Conservation (phyloP, 2,113 vertebrate species). For the Hippoglossus stenolepis region DNA sequence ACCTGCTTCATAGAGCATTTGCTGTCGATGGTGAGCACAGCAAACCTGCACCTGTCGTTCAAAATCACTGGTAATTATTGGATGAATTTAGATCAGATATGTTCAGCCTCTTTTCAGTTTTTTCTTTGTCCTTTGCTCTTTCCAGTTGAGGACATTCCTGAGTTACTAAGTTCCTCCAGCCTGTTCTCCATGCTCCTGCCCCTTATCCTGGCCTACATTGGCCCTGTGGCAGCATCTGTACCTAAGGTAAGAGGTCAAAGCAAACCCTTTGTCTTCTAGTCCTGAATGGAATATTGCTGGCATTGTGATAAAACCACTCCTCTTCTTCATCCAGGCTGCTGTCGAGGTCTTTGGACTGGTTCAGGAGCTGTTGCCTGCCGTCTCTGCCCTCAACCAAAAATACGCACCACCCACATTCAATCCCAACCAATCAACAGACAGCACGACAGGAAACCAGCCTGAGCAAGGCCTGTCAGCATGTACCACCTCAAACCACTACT, state of each 20-base stretch:
- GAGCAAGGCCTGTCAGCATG: constrained; percentile 96
- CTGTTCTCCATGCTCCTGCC: constrained; percentile 98
- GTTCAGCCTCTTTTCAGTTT: background rate
- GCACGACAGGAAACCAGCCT: constrained; percentile 95
- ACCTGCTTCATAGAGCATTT: constrained; percentile 95
- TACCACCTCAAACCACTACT: constrained; percentile 96
- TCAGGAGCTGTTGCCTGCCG: constrained; percentile 94
- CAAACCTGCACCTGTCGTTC: background rate
- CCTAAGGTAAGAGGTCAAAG: constrained; percentile 88
- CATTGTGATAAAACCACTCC: background rate
- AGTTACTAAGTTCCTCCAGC: constrained; percentile 97
- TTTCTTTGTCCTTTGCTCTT: constrained; percentile 44
- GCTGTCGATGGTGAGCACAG: constrained; percentile 93
- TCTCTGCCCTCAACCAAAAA: constrained; percentile 97
- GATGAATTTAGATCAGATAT: background rate
- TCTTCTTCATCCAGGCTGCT: constrained; percentile 86
- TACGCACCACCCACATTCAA: constrained; percentile 98
- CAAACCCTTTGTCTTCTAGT: background rate
- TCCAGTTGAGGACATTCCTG: constrained; percentile 97
- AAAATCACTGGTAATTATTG: background rate
- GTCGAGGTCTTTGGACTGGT: constrained; percentile 98
- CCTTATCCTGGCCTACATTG: constrained; percentile 97
- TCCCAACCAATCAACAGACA: constrained; percentile 98
- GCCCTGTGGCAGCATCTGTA: constrained; percentile 95
- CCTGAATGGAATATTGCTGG: background rate